Evolutionary conservation across 2,113 vertebrate species (phyloP).

Genomic region (Oreotrochilus melanogaster): DNA sequence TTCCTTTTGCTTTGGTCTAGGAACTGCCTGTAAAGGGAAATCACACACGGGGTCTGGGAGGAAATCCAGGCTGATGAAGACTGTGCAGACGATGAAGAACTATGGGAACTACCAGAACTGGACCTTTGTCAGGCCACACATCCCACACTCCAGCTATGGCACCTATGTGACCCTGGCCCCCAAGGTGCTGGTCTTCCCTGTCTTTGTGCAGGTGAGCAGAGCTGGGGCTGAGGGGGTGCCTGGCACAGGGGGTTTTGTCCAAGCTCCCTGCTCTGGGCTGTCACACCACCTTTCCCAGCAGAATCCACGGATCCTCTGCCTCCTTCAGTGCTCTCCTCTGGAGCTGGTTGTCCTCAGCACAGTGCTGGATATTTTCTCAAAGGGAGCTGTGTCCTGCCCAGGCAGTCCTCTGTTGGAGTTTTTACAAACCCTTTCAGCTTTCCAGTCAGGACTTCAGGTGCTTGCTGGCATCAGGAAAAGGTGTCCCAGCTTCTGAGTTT

Average conservation of each 20-base stretch:
- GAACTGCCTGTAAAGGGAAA: constrained; percentile 68
- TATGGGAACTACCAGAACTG: constrained; percentile 91
- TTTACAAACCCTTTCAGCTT: neutral
- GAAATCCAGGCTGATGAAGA: constrained; percentile 87
- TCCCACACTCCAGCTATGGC: constrained; percentile 86
- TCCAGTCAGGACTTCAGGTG: neutral
- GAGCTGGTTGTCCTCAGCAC: neutral
- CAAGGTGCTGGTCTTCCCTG: constrained; percentile 93
- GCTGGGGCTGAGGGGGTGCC: neutral
- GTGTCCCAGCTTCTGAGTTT: neutral
- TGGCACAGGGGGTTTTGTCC: neutral
- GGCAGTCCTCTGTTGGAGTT: neutral
- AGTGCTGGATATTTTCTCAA: neutral
- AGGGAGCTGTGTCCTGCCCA: neutral
- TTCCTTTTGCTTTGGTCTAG: neutral
- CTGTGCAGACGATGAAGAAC: constrained; percentile 82
- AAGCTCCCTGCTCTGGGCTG: neutral
- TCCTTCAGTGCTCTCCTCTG: neutral
- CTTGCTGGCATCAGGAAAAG: neutral
- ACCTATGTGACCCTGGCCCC: constrained; percentile 89
- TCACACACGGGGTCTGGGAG: constrained; percentile 72
- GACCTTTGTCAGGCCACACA: constrained; percentile 85
- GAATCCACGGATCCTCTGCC: neutral
- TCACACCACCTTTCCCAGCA: neutral
- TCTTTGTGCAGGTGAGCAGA: constrained; percentile 90